These are phyloP conservation scores for Prinia subflava DNA, from an alignment of 2,113 vertebrate species.

Conservation along the genomic window DNA sequence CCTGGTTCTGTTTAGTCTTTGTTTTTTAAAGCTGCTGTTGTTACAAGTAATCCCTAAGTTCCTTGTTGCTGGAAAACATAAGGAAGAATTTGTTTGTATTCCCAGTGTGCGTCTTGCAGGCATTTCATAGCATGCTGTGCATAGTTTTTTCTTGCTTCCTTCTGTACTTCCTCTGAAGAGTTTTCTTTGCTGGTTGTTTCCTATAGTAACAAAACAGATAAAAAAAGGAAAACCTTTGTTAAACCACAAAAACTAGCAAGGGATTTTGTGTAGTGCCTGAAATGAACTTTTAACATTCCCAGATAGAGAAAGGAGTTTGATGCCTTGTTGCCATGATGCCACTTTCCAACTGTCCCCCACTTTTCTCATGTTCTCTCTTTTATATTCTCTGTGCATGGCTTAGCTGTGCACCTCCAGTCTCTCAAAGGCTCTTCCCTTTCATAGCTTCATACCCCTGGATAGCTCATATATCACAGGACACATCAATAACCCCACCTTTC, in stretches of 20 bases:
- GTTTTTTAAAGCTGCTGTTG: not conserved
- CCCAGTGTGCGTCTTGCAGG: not conserved
- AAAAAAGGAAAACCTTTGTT: not conserved
- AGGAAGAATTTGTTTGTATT: slow-evolving; percentile 24
- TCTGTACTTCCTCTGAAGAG: not conserved
- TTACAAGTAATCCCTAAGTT: not conserved
- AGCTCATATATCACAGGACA: not conserved
- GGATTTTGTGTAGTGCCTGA: not conserved
- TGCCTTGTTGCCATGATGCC: not conserved
- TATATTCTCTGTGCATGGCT: not conserved
- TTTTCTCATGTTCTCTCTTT: not conserved
- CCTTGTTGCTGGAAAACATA: slow-evolving; percentile 8
- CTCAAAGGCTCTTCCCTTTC: not conserved
- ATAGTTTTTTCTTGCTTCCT: not conserved
- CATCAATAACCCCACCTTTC: not conserved
- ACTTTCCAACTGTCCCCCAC: not conserved
- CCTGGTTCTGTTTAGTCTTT: not conserved
- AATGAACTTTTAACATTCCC: not conserved
- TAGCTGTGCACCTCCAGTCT: not conserved
- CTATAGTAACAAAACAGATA: slow-evolving; percentile 14
- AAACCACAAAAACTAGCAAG: not conserved
- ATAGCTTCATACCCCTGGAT: not conserved
- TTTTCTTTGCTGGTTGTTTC: slow-evolving; percentile 5
- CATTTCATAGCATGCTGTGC: not conserved
- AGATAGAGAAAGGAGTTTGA: not conserved